Evolutionary conservation across 2,888 invertebrate species (phyloP).

Genomic region (Leptinotarsa tumamoca): DNA sequence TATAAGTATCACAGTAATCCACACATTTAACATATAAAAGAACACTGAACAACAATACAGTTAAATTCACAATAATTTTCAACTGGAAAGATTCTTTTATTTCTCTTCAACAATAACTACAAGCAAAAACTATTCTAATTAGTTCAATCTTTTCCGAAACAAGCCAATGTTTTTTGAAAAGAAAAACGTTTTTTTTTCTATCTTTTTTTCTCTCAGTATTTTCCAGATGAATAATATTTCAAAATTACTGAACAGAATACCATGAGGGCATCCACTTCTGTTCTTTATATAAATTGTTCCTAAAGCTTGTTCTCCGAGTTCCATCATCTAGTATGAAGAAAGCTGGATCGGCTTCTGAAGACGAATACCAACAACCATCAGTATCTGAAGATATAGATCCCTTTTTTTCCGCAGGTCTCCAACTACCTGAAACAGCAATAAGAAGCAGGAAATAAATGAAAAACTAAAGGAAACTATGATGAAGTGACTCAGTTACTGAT

Average conservation of each 20-base stretch:
- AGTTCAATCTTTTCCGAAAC: no score
- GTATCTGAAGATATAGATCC: slow-evolving; percentile 4
- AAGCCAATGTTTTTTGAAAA: no score
- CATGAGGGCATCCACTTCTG: slow-evolving; percentile 50
- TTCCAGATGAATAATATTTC: neutral
- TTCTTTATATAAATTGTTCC: slow-evolving; percentile 48
- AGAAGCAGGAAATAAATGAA: neutral
- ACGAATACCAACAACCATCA: slow-evolving; percentile 32
- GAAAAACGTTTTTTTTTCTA: neutral
- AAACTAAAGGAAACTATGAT: no score
- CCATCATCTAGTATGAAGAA: slow-evolving; percentile 55
- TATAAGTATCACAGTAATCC: no score
- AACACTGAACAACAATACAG: no score
- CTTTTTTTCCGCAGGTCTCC: slow-evolving; percentile 21
- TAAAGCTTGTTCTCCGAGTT: slow-evolving; percentile 42
- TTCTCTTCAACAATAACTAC: no score
- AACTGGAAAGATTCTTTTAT: no score
- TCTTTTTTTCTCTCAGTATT: neutral
- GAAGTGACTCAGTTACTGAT: no score
- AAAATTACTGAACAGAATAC: slow-evolving; percentile 29
- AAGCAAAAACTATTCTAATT: neutral
- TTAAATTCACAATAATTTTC: no score
- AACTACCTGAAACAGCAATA: slow-evolving; percentile 23
- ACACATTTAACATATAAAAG: no score
- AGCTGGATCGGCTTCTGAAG: slow-evolving; percentile 46